These are phyloP conservation scores for Heterotilapia buettikoferi DNA, from an alignment of 2,113 vertebrate species.

Conservation along the genomic window DNA sequence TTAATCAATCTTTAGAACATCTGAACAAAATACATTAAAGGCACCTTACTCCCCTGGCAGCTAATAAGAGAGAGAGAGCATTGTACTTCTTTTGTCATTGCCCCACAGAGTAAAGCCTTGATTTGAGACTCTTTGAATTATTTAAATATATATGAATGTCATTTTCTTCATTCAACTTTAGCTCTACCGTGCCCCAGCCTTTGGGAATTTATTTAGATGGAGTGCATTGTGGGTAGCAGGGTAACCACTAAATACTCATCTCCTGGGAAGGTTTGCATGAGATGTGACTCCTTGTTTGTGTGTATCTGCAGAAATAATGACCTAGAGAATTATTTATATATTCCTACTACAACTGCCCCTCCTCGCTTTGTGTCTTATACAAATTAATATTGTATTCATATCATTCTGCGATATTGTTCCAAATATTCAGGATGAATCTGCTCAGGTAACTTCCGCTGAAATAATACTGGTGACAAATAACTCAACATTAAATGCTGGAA, in stretches of 20 bases:
- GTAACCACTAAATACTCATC: neutral
- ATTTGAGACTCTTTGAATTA: slow-evolving; percentile 8
- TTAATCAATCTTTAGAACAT: slow-evolving; percentile 40
- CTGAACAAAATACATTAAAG: slow-evolving; percentile 17
- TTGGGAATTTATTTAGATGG: neutral
- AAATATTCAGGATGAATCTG: neutral
- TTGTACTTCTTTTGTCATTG: slow-evolving; percentile 38
- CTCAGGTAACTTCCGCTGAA: neutral
- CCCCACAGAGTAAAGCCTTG: neutral
- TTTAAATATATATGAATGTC: neutral
- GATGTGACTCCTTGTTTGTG: neutral
- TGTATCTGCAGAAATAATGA: neutral
- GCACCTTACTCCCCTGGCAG: neutral
- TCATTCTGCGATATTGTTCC: neutral
- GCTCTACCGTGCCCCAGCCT: neutral
- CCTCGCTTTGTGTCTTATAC: neutral
- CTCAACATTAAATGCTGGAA: neutral
- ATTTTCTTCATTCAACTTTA: neutral
- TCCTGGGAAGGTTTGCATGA: slow-evolving; percentile 1
- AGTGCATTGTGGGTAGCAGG: neutral
- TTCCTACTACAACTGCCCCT: neutral
- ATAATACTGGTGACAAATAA: neutral
- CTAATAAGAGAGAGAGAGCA: slow-evolving; percentile 25
- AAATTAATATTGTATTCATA: neutral
- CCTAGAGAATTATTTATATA: neutral